Percentiles rank a stretch among this genome's conserved stretches.
phyloP scores from a whole-genome alignment of 2,888 invertebrate species.

The Meiosimyza platycephala region DNA sequence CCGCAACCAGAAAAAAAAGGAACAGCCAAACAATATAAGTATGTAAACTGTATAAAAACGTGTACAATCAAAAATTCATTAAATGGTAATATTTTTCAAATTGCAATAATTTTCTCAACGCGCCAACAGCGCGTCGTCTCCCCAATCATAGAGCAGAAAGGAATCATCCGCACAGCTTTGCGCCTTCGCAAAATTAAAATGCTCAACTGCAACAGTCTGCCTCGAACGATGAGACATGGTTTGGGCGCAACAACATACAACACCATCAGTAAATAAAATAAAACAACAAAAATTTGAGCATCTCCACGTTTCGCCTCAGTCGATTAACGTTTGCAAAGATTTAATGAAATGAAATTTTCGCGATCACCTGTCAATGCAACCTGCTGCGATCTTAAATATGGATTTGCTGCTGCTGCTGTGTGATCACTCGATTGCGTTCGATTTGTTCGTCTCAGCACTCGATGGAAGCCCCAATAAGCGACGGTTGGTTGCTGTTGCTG shows the following conservation, averaged over 20 bases:
- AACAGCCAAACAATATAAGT: not conserved
- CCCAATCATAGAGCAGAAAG: slow-evolving; percentile 16
- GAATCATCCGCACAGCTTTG: slow-evolving; percentile 32
- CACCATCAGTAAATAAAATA: not conserved
- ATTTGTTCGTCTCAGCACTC: slow-evolving; percentile 10
- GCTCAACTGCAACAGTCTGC: slow-evolving; percentile 28
- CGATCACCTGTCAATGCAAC: slow-evolving; percentile 58
- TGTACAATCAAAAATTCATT: slow-evolving; percentile 50
- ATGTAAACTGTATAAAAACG: slow-evolving; percentile 29
- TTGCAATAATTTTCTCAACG: slow-evolving; percentile 51
- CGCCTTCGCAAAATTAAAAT: slow-evolving; percentile 46
- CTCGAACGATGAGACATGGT: slow-evolving; percentile 17
- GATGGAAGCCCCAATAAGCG: slow-evolving; percentile 23
- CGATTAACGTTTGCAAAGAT: slow-evolving; percentile 51
- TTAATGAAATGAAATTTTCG: slow-evolving; percentile 57
- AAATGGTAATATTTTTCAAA: slow-evolving; percentile 53
- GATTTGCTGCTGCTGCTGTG: slow-evolving; percentile 26
- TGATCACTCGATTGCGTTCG: not conserved
- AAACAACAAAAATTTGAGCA: not conserved
- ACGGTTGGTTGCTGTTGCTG: slow-evolving; percentile 12
- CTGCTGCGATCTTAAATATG: slow-evolving; percentile 55
- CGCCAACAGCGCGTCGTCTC: slow-evolving; percentile 26
- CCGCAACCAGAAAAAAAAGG: slow-evolving; percentile 29
- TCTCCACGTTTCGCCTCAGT: slow-evolving; percentile 36
- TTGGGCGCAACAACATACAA: slow-evolving; percentile 26